Evolutionary conservation across 1,140 invertebrate genomes (phyloP).

Genomic region (Cydia amplana): DNA sequence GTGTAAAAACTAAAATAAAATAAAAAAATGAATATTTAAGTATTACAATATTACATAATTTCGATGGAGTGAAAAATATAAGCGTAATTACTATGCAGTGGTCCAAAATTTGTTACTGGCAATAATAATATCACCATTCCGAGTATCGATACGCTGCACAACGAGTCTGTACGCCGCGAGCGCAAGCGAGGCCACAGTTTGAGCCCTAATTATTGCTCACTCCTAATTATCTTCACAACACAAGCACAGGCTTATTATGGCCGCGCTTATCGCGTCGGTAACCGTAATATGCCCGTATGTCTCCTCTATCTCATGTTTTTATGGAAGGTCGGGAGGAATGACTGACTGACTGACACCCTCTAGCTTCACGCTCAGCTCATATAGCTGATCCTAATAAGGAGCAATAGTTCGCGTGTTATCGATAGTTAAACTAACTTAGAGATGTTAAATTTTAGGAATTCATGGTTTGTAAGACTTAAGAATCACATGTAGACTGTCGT

Average conservation of each 20-base stretch:
- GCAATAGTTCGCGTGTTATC: too few species aligned
- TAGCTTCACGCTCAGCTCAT: too few species aligned
- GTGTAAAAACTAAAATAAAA: constrained; percentile 64
- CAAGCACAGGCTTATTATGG: background rate
- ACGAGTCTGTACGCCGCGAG: constrained; percentile 41
- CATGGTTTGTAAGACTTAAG: background rate
- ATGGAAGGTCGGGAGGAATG: too few species aligned
- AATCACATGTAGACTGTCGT: constrained; percentile 6
- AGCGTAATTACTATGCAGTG: constrained; percentile 69
- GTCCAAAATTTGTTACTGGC: constrained; percentile 54
- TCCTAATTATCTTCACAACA: background rate
- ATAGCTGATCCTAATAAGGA: too few species aligned
- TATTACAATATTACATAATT: constrained; percentile 57
- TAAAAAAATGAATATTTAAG: constrained; percentile 60
- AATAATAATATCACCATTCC: constrained; percentile 58
- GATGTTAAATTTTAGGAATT: background rate
- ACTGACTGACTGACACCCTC: too few species aligned
- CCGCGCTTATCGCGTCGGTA: background rate
- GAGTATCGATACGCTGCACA: constrained; percentile 67
- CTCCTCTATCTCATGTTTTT: too few species aligned
- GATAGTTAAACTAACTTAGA: background rate
- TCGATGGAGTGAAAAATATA: constrained; percentile 60
- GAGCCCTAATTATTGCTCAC: background rate
- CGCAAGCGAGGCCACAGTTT: background rate
- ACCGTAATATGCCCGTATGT: background rate